Conservation (phyloP, 2,888 invertebrate genomes). For the Ormyrus labotus region DNA sequence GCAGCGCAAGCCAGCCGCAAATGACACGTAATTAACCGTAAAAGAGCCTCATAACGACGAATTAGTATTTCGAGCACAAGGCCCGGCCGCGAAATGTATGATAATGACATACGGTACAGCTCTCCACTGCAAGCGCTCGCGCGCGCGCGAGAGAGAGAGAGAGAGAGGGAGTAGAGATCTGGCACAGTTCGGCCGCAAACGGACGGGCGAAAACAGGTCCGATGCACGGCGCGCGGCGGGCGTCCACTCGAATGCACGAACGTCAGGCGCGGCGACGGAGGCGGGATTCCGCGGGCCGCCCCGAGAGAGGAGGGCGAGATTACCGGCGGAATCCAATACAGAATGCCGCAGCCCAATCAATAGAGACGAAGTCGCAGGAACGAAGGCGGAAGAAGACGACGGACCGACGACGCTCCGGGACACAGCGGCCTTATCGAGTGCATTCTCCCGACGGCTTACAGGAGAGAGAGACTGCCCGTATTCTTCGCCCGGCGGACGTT, state of each 20-base stretch:
- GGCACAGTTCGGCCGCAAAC: too few relatives aligned
- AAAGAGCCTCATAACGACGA: slow-evolving; percentile 14
- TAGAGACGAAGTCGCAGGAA: slow-evolving; percentile 63
- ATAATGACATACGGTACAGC: slow-evolving; percentile 27
- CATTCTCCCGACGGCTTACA: slow-evolving; percentile 7
- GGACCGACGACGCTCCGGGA: slow-evolving; percentile 7
- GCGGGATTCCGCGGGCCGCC: neutral
- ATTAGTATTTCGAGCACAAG: neutral
- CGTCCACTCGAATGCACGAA: slow-evolving; percentile 16
- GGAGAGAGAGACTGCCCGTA: neutral
- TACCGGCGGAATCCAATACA: slow-evolving; percentile 68
- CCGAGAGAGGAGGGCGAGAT: slow-evolving; percentile 56
- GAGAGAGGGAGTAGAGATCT: neutral
- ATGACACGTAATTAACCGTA: neutral
- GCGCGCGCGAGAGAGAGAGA: neutral
- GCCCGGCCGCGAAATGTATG: slow-evolving; percentile 14
- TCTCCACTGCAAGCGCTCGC: neutral
- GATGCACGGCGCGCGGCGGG: neutral
- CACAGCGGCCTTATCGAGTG: slow-evolving; percentile 29
- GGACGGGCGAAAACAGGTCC: neutral
- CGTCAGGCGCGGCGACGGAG: neutral
- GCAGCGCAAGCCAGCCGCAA: neutral
- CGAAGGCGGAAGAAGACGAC: slow-evolving; percentile 46
- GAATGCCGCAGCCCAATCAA: slow-evolving; percentile 73
- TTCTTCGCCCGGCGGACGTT: slow-evolving; percentile 34